Evolutionary conservation across 2,113 vertebrate genomes (phyloP).

Genomic region (Cebus imitator): DNA sequence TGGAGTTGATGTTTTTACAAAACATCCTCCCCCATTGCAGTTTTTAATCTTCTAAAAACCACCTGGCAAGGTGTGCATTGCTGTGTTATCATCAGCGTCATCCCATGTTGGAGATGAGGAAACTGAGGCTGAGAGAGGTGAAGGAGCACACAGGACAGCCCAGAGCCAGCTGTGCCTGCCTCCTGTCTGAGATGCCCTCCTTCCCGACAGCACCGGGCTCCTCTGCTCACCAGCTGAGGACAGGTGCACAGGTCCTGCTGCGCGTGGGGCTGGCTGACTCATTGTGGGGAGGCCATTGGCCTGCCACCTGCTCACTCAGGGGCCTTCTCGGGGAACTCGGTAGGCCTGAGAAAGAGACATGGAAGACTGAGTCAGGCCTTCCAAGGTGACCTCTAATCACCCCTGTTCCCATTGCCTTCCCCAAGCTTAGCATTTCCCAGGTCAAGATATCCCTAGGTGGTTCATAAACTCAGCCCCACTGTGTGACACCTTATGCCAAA

Average conservation of each 20-base stretch:
- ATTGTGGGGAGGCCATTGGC: not conserved
- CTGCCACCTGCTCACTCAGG: no score
- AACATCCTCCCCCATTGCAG: no score
- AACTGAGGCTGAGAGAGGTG: not conserved
- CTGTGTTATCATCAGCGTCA: not conserved
- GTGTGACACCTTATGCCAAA: not conserved
- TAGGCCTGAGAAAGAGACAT: not conserved
- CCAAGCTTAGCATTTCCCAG: not conserved
- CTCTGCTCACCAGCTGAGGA: not conserved
- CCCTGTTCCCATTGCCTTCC: not conserved
- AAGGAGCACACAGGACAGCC: not conserved
- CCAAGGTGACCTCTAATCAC: not conserved
- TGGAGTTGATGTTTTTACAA: not conserved
- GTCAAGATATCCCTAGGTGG: not conserved
- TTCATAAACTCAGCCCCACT: not conserved
- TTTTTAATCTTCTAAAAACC: not conserved
- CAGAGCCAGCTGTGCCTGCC: not conserved
- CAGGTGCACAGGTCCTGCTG: not conserved
- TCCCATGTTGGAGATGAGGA: not conserved
- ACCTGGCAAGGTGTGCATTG: no score
- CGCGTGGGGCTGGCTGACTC: not conserved
- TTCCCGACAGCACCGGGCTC: accelerated
- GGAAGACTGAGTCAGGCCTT: not conserved
- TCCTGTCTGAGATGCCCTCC: no score
- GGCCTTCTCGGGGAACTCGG: not conserved